Evolutionary conservation across 2,888 invertebrate genomes (phyloP).

Genomic region (Cataglyphis rosenhaueri): DNA sequence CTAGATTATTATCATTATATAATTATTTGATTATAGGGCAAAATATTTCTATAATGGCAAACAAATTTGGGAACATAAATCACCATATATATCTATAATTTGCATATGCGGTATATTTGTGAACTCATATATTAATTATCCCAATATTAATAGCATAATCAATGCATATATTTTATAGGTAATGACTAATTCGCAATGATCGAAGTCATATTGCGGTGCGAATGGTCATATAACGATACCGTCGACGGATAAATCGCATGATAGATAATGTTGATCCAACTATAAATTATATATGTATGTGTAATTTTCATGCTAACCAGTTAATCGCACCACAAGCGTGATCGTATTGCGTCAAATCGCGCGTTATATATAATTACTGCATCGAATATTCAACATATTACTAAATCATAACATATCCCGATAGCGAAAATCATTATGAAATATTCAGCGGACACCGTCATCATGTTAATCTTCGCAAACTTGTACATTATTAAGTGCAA

Average conservation of each 20-base stretch:
- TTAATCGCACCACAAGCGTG: constrained; percentile 48
- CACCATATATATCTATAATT: constrained; percentile 3
- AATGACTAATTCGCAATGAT: constrained; percentile 45
- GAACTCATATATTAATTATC: constrained; percentile 49
- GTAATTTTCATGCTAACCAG: constrained; percentile 50
- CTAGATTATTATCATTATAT: constrained; percentile 3
- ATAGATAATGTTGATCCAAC: constrained; percentile 49
- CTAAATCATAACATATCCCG: constrained; percentile 14
- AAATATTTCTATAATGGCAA: constrained; percentile 18
- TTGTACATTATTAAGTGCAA: not conserved
- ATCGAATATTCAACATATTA: constrained; percentile 47
- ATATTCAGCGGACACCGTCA: not conserved
- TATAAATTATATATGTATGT: constrained; percentile 44
- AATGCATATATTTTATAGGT: constrained; percentile 30
- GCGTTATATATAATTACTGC: constrained; percentile 39
- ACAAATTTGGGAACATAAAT: not conserved
- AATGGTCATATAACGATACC: constrained; percentile 9
- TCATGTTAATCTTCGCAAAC: not conserved
- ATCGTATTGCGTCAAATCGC: constrained; percentile 30
- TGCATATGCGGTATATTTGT: constrained; percentile 10
- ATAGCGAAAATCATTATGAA: constrained; percentile 21
- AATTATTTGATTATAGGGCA: not conserved
- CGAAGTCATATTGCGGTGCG: constrained; percentile 43
- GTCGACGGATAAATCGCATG: constrained; percentile 43
- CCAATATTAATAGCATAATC: constrained; percentile 47